A percentile compares a stretch with the other conserved stretches of the same genome.
These are phyloP conservation scores for Tragelaphus oryx DNA, from an alignment of 2,797 vertebrate genomes.

Conservation along the genomic window DNA sequence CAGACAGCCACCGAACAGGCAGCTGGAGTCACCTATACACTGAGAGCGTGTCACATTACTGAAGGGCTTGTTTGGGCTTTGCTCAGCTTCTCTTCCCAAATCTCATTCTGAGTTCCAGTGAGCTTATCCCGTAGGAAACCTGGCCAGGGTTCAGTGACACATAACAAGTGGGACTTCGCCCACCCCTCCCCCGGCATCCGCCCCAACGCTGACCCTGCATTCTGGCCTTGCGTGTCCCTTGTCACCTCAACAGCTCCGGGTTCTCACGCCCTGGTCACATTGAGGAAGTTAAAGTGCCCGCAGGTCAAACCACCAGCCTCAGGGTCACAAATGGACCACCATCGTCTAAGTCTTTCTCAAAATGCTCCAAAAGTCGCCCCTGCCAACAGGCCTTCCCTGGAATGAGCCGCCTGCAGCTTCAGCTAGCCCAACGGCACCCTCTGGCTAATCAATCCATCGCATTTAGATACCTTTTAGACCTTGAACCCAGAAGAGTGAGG, in stretches of 20 bases:
- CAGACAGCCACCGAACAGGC: not conserved
- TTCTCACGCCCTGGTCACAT: accelerated
- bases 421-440: accelerated
- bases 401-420: not conserved
- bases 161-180: not conserved
- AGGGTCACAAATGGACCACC: accelerated
- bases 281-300: accelerated
- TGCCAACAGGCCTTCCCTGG: not conserved
- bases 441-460: not conserved
- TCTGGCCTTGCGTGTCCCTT: accelerated
- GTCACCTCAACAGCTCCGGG: not conserved
- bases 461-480: not conserved
- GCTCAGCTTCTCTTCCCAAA: not conserved
- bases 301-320: not conserved
- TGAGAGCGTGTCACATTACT: not conserved
- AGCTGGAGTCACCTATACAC: not conserved
- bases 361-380: not conserved
- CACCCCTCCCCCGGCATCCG: not conserved
- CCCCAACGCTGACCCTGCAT: accelerated
- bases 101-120: not conserved
- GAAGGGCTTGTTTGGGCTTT: not conserved
- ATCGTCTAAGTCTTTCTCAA: not conserved
- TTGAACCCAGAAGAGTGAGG: not conserved
- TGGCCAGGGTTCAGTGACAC: not conserved
- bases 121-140: not conserved